Evolutionary conservation across 1,140 invertebrate species (phyloP).

Genomic region (Diabrotica undecimpunctata): DNA sequence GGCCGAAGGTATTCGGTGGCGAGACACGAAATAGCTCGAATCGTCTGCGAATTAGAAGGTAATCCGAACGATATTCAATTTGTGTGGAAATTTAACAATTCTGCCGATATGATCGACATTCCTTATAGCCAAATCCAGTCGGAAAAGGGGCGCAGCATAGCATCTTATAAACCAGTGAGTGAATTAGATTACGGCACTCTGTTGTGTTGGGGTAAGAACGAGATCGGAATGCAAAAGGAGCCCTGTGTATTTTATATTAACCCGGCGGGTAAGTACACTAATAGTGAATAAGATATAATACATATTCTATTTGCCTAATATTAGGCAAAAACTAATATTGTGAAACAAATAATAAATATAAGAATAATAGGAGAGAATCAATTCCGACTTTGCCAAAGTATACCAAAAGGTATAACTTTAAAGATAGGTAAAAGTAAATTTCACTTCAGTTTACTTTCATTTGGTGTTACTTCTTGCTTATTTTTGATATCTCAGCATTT

Average conservation of each 20-base stretch:
- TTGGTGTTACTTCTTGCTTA: no score
- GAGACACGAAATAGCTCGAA: constrained; percentile 69
- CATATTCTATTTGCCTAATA: no score
- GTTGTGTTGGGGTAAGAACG: constrained; percentile 67
- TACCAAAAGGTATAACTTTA: no score
- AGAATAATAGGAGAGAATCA: no score
- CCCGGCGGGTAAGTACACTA: constrained; percentile 60
- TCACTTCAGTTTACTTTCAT: no score
- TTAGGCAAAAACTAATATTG: no score
- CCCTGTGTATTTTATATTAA: constrained; percentile 71
- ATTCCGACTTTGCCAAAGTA: no score
- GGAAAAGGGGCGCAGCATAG: constrained; percentile 60
- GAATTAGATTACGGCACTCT: constrained; percentile 70
- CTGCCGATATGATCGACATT: constrained; percentile 64
- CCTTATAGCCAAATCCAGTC: constrained; percentile 56
- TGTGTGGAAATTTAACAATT: constrained; percentile 76
- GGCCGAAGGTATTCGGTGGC: constrained; percentile 69
- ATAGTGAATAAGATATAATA: not conserved
- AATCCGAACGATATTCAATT: constrained; percentile 70
- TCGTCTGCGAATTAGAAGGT: constrained; percentile 80
- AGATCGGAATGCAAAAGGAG: constrained; percentile 61
- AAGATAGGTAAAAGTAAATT: no score
- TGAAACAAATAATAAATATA: no score
- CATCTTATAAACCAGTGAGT: constrained; percentile 65
- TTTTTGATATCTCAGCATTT: no score